phyloP scores from a whole-genome alignment of 2,888 invertebrate species.

The Xestobium rufovillosum region DNA sequence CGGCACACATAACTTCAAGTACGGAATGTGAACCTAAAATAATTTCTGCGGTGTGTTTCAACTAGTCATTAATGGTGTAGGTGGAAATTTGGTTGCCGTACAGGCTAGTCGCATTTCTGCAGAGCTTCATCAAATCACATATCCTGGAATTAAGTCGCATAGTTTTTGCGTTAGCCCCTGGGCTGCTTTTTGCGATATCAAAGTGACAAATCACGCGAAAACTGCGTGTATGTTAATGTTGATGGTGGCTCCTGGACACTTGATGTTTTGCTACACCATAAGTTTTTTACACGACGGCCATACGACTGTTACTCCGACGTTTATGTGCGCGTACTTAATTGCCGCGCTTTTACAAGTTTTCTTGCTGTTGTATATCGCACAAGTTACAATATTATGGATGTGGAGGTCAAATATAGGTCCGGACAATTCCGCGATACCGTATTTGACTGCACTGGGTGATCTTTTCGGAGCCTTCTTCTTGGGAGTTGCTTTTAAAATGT shows the following conservation, averaged over 20 bases:
- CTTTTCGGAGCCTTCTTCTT: conserved; percentile 74
- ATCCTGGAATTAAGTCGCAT: conserved; percentile 47
- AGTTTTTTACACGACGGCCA: conserved; percentile 76
- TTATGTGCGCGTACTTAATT: conserved; percentile 58
- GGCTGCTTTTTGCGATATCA: conserved; percentile 48
- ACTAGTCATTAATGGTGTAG: conserved; percentile 86
- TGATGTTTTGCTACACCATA: conserved; percentile 84
- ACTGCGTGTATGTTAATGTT: conserved; percentile 45
- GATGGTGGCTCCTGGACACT: conserved; percentile 85
- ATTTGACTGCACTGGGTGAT: conserved; percentile 83
- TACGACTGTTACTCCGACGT: conserved; percentile 73
- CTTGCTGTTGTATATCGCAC: conserved; percentile 68
- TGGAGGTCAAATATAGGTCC: conserved; percentile 78
- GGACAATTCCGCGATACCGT: conserved; percentile 85
- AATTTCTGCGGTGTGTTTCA: conserved; percentile 87
- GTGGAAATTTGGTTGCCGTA: conserved; percentile 87
- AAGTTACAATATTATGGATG: conserved; percentile 75
- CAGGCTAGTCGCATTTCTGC: conserved; percentile 87
- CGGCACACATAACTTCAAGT: conserved; percentile 86
- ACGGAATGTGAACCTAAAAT: conserved; percentile 81
- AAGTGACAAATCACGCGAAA: conserved; percentile 38
- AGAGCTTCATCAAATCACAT: conserved; percentile 58
- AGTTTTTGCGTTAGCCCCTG: conserved; percentile 49
- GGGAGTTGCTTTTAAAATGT: conserved; percentile 64
- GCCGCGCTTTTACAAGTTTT: conserved; percentile 48